Evolutionary conservation across 1,140 invertebrate species (phyloP).

Genomic region (Drosophila mauritiana): DNA sequence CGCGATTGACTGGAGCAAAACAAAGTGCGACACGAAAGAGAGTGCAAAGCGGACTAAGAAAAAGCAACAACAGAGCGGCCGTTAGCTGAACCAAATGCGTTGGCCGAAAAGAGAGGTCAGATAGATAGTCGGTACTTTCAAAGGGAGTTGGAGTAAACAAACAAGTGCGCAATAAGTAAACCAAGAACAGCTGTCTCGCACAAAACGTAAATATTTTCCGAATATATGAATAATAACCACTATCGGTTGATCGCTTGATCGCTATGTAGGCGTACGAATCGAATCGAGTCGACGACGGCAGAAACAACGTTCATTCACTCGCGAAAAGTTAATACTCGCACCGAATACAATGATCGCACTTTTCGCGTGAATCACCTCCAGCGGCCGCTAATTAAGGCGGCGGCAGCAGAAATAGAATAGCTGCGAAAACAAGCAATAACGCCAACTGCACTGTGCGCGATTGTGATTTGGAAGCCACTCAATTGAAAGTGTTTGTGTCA

Average conservation of each 20-base stretch:
- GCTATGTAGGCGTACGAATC: not conserved
- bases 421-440: conserved; percentile 37
- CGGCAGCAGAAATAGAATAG: conserved; percentile 21
- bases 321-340: conserved; percentile 21
- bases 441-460: conserved; percentile 45
- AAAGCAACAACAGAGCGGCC: conserved; percentile 26
- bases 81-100: conserved; percentile 71
- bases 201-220: conserved; percentile 27
- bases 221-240: conserved; percentile 25
- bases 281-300: not conserved
- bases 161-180: conserved; percentile 48
- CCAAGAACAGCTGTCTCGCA: conserved; percentile 58
- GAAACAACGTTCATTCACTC: conserved; percentile 39
- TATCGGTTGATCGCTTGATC: not conserved
- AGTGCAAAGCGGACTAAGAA: conserved; percentile 16
- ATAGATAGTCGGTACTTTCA: conserved; percentile 1
- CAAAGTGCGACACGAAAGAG: conserved; percentile 59
- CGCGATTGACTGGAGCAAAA: conserved; percentile 76
- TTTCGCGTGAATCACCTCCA: conserved; percentile 49
- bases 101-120: conserved; percentile 27
- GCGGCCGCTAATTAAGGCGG: conserved; percentile 51
- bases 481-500: conserved; percentile 24
- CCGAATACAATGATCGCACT: conserved; percentile 40
- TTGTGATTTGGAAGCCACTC: conserved; percentile 48
- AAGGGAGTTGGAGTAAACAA: conserved; percentile 31